phyloP scores from a whole-genome alignment of 2,888 invertebrate species.

The Acronicta aceris region DNA sequence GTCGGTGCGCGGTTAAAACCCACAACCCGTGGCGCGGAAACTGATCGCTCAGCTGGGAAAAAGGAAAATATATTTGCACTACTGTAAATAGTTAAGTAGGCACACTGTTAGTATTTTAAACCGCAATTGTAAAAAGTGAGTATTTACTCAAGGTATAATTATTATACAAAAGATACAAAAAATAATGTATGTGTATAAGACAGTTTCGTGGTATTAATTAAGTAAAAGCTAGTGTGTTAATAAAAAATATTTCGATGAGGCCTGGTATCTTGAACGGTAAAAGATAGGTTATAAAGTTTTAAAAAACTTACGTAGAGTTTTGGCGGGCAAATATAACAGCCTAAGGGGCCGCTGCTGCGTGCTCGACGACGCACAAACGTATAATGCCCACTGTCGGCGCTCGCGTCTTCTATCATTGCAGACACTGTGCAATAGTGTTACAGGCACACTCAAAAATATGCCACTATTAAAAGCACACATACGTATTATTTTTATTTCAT shows the following conservation, averaged over 20 bases:
- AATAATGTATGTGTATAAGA: too few relatives aligned
- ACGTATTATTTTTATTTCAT: neutral
- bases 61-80: too few relatives aligned
- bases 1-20: too few relatives aligned
- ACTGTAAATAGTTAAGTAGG: too few relatives aligned
- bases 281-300: neutral
- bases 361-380: conserved; percentile 54
- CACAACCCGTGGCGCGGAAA: too few relatives aligned
- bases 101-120: too few relatives aligned
- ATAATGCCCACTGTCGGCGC: conserved; percentile 50
- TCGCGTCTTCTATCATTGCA: conserved; percentile 46
- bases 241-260: neutral
- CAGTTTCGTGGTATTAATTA: too few relatives aligned
- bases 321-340: conserved; percentile 28
- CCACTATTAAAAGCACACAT: conserved; percentile 19
- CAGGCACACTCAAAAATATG: conserved; percentile 21
- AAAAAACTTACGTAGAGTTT: conserved; percentile 50
- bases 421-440: conserved; percentile 60
- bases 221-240: neutral
- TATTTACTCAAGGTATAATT: too few relatives aligned
- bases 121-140: too few relatives aligned
- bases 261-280: neutral
- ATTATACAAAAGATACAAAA: too few relatives aligned
- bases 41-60: too few relatives aligned
- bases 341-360: conserved; percentile 43